phyloP scores from a whole-genome alignment of 2,113 vertebrate genomes.

The Eretmochelys imbricata region DNA sequence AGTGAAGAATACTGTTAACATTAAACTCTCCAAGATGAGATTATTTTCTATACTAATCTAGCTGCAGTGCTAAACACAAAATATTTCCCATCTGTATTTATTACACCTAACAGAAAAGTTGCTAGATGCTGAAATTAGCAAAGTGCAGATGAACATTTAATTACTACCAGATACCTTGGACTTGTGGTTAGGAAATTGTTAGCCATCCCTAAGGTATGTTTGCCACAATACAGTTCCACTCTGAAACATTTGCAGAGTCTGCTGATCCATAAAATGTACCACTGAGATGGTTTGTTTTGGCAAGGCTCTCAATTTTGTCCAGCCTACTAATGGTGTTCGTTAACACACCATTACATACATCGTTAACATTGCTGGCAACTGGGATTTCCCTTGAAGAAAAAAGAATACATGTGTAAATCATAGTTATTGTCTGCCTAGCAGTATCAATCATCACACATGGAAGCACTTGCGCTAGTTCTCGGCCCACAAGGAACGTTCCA shows the following conservation, averaged over 20 bases:
- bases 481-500: neutral
- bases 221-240: slow-evolving; percentile 31
- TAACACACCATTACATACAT: slow-evolving; percentile 83
- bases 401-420: slow-evolving; percentile 74
- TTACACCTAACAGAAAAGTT: slow-evolving; percentile 58
- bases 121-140: slow-evolving; percentile 58
- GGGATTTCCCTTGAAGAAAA: slow-evolving; percentile 77
- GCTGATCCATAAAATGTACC: slow-evolving; percentile 76
- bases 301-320: slow-evolving; percentile 80
- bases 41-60: slow-evolving; percentile 42
- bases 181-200: slow-evolving; percentile 63
- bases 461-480: slow-evolving; percentile 48
- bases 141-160: slow-evolving; percentile 61
- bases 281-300: slow-evolving; percentile 81
- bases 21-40: slow-evolving; percentile 11
- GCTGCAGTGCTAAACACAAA: slow-evolving; percentile 53
- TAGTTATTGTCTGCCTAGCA: slow-evolving; percentile 67
- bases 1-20: neutral
- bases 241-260: slow-evolving; percentile 69
- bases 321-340: slow-evolving; percentile 77
- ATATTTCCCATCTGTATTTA: slow-evolving; percentile 65
- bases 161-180: slow-evolving; percentile 76
- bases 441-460: slow-evolving; percentile 66
- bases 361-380: slow-evolving; percentile 83
- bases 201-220: slow-evolving; percentile 58